Conservation (phyloP, 2,888 invertebrate genomes). For the Drosophila atripex region DNA sequence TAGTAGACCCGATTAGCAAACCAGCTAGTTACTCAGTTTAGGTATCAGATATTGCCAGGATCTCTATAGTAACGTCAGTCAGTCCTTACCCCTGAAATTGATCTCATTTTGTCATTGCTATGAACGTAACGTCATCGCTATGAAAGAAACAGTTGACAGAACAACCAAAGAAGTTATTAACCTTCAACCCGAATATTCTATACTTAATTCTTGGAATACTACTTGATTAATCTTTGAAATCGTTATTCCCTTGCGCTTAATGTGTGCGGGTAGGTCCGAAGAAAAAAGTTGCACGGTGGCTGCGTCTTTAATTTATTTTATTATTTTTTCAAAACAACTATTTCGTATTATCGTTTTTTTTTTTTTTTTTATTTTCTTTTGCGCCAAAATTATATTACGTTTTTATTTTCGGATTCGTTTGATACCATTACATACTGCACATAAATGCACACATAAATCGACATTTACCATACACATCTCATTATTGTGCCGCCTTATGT, state of each 20-base stretch:
- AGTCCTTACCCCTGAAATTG: slow-evolving; percentile 1
- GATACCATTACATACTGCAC: slow-evolving; percentile 35
- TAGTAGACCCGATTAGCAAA: slow-evolving; percentile 40
- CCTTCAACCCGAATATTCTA: slow-evolving; percentile 36
- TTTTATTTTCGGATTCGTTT: slow-evolving; percentile 74
- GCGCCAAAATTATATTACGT: slow-evolving; percentile 57
- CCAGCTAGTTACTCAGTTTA: slow-evolving; percentile 40
- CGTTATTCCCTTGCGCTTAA: slow-evolving; percentile 27
- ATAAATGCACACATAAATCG: slow-evolving; percentile 28
- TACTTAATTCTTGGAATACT: slow-evolving; percentile 16
- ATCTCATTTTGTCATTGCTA: slow-evolving; percentile 64
- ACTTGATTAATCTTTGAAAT: slow-evolving; percentile 36
- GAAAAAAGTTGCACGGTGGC: slow-evolving; percentile 82
- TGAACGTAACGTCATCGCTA: slow-evolving; percentile 49
- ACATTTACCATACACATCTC: slow-evolving; percentile 35
- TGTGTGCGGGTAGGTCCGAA: slow-evolving; percentile 68
- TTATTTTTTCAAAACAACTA: slow-evolving; percentile 23
- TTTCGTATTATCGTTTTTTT: slow-evolving; percentile 40
- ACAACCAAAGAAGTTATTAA: slow-evolving; percentile 74
- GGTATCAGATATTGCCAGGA: slow-evolving; percentile 30
- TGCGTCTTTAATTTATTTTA: slow-evolving; percentile 61
- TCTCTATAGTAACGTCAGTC: slow-evolving; percentile 26
- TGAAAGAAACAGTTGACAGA: slow-evolving; percentile 72
- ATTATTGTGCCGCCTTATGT: slow-evolving; percentile 62
- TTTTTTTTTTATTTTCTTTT: slow-evolving; percentile 40